Evolutionary conservation across 2,113 vertebrate genomes (phyloP).

Genomic region (Kryptolebias marmoratus): DNA sequence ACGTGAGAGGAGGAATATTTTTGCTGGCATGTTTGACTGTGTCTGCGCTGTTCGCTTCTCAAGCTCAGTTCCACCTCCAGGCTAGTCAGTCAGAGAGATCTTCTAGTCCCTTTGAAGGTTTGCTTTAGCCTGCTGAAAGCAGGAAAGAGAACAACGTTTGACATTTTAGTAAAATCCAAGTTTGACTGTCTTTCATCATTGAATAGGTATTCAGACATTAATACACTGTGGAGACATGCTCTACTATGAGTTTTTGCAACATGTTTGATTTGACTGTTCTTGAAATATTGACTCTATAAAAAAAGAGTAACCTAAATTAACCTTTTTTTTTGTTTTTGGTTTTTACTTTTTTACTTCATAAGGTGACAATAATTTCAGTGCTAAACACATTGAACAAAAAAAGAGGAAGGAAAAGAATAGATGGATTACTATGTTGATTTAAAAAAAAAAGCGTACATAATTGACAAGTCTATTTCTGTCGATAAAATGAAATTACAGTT

Average conservation of each 20-base stretch:
- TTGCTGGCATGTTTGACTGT: constrained; percentile 1
- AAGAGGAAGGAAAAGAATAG: no score
- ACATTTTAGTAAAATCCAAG: constrained; percentile 39
- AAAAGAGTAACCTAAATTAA: not conserved
- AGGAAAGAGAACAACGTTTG: constrained; percentile 30
- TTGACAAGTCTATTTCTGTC: no score
- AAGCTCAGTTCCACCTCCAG: constrained; percentile 30
- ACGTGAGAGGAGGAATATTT: constrained; percentile 7
- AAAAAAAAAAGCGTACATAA: no score
- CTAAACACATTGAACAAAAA: no score
- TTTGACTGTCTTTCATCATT: constrained; percentile 29
- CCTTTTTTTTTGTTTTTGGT: not conserved
- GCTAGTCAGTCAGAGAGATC: constrained; percentile 39
- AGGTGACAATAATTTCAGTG: no score
- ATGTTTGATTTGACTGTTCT: not conserved
- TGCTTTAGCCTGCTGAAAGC: constrained; percentile 24
- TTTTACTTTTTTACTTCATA: no score
- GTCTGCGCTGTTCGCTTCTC: constrained; percentile 16
- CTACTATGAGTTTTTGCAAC: not conserved
- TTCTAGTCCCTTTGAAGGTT: constrained; percentile 49
- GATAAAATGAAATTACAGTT: no score
- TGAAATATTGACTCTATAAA: not conserved
- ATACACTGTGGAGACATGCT: constrained; percentile 27
- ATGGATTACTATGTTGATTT: no score
- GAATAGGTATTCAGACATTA: constrained; percentile 29